Evolutionary conservation across 2,113 vertebrate species (phyloP).

Genomic region (Hippocampus zosterae): DNA sequence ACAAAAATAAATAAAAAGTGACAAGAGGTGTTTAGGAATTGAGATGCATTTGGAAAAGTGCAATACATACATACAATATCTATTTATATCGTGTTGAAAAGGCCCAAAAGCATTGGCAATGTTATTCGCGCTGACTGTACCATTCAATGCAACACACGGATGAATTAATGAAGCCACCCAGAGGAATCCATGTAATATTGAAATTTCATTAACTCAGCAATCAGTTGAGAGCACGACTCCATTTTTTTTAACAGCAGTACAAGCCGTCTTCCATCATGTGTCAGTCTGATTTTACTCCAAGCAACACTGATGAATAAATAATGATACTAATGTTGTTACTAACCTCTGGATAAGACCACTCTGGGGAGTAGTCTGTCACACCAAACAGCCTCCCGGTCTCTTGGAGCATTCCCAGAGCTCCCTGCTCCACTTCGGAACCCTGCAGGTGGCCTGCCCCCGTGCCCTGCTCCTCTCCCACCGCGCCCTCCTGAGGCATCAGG

Average conservation of each 20-base stretch:
- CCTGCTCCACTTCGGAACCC: slow-evolving; percentile 79
- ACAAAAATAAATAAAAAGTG: too few relatives aligned
- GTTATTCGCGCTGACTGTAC: slow-evolving; percentile 26
- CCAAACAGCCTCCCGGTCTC: slow-evolving; percentile 91
- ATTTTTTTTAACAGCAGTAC: slow-evolving; percentile 30
- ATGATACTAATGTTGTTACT: slow-evolving; percentile 62
- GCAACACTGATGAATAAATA: slow-evolving; percentile 55
- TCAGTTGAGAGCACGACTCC: slow-evolving; percentile 45
- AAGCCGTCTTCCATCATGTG: slow-evolving; percentile 42
- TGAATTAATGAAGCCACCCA: slow-evolving; percentile 53
- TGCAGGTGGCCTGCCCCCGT: slow-evolving; percentile 61
- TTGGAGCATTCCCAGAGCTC: slow-evolving; percentile 87
- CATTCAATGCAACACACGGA: slow-evolving; percentile 22
- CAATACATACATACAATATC: too few relatives aligned
- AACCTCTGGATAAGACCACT: slow-evolving; percentile 99
- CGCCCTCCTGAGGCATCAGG: slow-evolving; percentile 64
- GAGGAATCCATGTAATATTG: slow-evolving; percentile 53
- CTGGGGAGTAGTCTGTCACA: slow-evolving; percentile 97
- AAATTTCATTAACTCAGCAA: slow-evolving; percentile 54
- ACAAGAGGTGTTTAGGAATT: too few relatives aligned
- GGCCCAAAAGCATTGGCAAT: slow-evolving; percentile 14
- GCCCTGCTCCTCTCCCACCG: slow-evolving; percentile 74
- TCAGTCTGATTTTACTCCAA: slow-evolving; percentile 37
- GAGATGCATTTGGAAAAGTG: neutral
- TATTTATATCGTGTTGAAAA: neutral